These are phyloP conservation scores for Epistrophella euchroma DNA, from an alignment of 2,888 invertebrate species.

Conservation along the genomic window DNA sequence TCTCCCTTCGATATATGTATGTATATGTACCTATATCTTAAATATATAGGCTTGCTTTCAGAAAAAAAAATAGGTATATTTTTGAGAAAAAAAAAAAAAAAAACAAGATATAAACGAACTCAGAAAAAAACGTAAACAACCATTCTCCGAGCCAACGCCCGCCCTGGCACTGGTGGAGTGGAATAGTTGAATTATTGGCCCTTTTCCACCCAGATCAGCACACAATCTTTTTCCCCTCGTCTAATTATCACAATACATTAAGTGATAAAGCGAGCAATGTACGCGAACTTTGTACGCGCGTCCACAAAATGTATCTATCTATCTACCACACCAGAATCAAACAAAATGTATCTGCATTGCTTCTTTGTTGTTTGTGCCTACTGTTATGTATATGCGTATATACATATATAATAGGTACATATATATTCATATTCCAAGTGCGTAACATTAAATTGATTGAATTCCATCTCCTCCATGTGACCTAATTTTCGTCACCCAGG, in stretches of 20 bases:
- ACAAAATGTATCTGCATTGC: constrained; percentile 26
- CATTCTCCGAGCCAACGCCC: constrained; percentile 68
- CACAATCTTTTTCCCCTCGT: constrained; percentile 33
- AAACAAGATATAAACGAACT: constrained; percentile 1
- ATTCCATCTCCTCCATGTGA: constrained; percentile 65
- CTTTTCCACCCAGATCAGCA: constrained; percentile 38
- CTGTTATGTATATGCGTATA: not conserved
- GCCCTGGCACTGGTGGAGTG: not conserved
- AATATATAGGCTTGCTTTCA: not conserved
- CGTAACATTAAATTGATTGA: constrained; percentile 75
- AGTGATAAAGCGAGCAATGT: constrained; percentile 31
- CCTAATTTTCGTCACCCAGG: constrained; percentile 71
- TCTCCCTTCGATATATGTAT: not conserved
- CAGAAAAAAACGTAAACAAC: constrained; percentile 59
- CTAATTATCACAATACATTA: constrained; percentile 33
- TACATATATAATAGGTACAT: no score
- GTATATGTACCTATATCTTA: not conserved
- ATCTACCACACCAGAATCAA: constrained; percentile 1
- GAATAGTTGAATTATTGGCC: constrained; percentile 10
- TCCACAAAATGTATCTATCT: constrained; percentile 8
- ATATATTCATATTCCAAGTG: constrained; percentile 48
- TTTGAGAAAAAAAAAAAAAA: no score
- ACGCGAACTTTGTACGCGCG: constrained; percentile 32
- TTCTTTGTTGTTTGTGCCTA: constrained; percentile 18
- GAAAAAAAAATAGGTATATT: no score